Evolutionary conservation across 2,797 vertebrate genomes (phyloP).

Genomic region (Aldrovandia affinis): DNA sequence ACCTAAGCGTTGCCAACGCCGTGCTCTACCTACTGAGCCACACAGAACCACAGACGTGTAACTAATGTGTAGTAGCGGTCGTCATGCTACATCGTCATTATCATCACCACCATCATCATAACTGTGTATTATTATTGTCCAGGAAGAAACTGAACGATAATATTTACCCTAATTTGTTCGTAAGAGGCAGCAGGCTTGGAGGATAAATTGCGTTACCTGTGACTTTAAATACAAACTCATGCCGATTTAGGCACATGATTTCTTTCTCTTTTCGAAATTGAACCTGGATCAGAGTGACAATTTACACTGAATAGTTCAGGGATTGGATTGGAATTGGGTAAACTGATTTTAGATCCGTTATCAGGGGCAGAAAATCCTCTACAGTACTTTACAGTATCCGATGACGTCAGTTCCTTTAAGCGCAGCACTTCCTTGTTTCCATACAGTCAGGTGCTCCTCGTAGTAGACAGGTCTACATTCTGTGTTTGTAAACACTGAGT

Average conservation of each 20-base stretch:
- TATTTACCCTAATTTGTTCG: no score
- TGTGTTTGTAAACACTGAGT: constrained; percentile 24
- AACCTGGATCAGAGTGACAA: background rate
- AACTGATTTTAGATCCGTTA: background rate
- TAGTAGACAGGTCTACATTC: background rate
- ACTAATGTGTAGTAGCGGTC: no score
- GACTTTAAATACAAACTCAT: background rate
- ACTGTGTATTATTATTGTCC: background rate
- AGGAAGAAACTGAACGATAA: background rate
- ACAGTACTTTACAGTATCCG: background rate
- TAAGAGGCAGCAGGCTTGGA: background rate
- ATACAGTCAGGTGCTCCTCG: background rate
- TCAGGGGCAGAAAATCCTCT: background rate
- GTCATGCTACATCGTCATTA: no score
- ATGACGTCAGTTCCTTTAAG: constrained; percentile 42
- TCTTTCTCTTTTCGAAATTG: background rate
- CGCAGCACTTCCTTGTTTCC: constrained; percentile 23
- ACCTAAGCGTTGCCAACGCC: no score
- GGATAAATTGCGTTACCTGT: background rate
- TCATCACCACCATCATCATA: no score
- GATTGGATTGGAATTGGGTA: background rate
- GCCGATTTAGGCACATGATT: background rate
- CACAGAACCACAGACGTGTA: no score
- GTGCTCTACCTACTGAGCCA: no score
- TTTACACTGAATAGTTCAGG: background rate